These are phyloP conservation scores for Neopelma chrysocephalum DNA, from an alignment of 2,797 vertebrate species.

Conservation along the genomic window DNA sequence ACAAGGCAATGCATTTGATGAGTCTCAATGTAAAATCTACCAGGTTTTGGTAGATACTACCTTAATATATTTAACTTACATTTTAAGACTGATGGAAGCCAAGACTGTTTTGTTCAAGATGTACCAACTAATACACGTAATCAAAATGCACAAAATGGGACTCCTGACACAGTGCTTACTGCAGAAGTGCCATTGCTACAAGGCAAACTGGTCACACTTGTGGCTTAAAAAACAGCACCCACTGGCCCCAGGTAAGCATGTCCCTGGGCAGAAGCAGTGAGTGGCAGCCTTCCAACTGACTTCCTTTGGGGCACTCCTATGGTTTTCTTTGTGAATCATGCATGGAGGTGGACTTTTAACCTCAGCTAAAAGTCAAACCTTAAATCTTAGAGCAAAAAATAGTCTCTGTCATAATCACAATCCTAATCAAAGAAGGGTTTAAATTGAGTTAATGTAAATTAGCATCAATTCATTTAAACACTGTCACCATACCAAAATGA, in stretches of 20 bases:
- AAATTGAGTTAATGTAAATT: background rate
- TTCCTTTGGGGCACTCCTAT: rapidly evolving
- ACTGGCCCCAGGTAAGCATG: rapidly evolving
- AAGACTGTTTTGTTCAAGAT: background rate
- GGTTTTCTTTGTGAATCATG: background rate
- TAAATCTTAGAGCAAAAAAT: background rate
- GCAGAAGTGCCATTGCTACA: background rate
- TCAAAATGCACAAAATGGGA: rapidly evolving
- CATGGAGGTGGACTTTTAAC: background rate
- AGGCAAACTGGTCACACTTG: background rate
- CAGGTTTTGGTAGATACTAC: background rate
- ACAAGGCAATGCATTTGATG: background rate
- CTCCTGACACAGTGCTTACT: background rate
- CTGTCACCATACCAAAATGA: background rate
- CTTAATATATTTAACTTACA: background rate
- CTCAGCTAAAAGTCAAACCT: background rate
- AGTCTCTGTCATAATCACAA: background rate
- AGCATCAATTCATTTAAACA: background rate
- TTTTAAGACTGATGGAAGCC: background rate
- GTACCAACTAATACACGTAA: background rate
- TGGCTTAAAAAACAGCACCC: background rate
- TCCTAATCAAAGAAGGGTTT: background rate
- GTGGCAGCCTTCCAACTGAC: background rate
- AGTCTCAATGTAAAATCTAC: background rate
- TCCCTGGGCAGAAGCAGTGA: background rate